Evolutionary conservation across 2,888 invertebrate species (phyloP).

Genomic region (Xanthorhoe spadicearia): DNA sequence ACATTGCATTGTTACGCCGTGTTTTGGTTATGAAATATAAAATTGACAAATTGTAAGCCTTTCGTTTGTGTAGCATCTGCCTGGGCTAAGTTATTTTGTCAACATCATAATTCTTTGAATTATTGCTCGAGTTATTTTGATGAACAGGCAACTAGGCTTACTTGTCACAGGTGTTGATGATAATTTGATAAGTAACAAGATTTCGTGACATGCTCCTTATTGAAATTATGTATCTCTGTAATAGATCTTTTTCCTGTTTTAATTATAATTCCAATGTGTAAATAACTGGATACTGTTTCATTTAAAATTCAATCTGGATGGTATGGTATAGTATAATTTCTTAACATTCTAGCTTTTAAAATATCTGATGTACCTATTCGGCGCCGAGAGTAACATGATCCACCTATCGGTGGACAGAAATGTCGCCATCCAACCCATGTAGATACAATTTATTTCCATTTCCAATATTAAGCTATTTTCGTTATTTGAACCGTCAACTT

Average conservation of each 20-base stretch:
- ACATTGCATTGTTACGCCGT: slow-evolving; percentile 69
- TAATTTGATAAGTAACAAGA: slow-evolving; percentile 23
- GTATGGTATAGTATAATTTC: slow-evolving; percentile 40
- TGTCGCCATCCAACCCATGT: slow-evolving; percentile 27
- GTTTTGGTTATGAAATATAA: slow-evolving; percentile 81
- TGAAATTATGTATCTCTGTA: background rate
- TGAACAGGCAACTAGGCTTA: slow-evolving; percentile 43
- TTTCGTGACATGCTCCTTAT: slow-evolving; percentile 7
- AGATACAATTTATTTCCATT: slow-evolving; percentile 34
- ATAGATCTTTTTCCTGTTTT: no score
- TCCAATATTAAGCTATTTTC: slow-evolving; percentile 39
- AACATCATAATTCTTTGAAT: slow-evolving; percentile 59
- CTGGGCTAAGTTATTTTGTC: slow-evolving; percentile 52
- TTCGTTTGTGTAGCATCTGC: slow-evolving; percentile 68
- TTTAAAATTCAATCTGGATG: slow-evolving; percentile 34
- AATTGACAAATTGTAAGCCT: slow-evolving; percentile 81
- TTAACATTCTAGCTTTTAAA: slow-evolving; percentile 41
- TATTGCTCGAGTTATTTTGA: slow-evolving; percentile 50
- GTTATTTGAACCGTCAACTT: slow-evolving; percentile 34
- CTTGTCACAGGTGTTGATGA: slow-evolving; percentile 36
- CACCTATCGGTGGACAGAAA: slow-evolving; percentile 39
- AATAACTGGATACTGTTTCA: slow-evolving; percentile 24
- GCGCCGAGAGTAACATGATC: slow-evolving; percentile 43
- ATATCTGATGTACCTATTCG: slow-evolving; percentile 41
- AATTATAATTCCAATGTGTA: no score